Percentiles rank a stretch among this genome's conserved stretches.
phyloP scores from a whole-genome alignment of 2,797 vertebrate species.

The Chromobotia macracanthus region DNA sequence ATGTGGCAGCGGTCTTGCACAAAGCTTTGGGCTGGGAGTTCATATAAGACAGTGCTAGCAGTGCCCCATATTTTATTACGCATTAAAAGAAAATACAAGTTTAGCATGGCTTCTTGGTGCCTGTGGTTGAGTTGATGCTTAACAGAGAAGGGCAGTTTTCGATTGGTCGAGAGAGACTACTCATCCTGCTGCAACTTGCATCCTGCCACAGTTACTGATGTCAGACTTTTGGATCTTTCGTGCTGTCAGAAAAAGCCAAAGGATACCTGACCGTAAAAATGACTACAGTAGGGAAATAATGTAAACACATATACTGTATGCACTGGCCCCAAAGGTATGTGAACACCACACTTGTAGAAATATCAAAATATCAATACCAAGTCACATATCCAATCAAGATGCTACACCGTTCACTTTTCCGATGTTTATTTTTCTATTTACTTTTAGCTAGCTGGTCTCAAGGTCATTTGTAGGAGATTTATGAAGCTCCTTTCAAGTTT shows the following conservation, averaged over 20 bases:
- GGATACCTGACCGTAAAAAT: not conserved
- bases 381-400: too few relatives aligned
- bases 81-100: constrained; percentile 12
- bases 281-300: not conserved
- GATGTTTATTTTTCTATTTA: too few relatives aligned
- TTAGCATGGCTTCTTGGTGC: constrained; percentile 3
- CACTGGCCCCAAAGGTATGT: constrained; percentile 19
- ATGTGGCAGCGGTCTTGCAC: not conserved
- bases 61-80: constrained; percentile 39
- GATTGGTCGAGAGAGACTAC: constrained; percentile 13
- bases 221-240: not conserved
- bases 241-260: not conserved
- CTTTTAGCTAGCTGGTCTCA: too few relatives aligned
- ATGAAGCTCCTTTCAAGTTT: too few relatives aligned
- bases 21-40: constrained; percentile 12
- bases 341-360: not conserved
- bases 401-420: too few relatives aligned
- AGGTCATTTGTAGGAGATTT: too few relatives aligned
- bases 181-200: too few relatives aligned
- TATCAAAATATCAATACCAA: not conserved
- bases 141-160: constrained; percentile 4
- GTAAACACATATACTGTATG: not conserved
- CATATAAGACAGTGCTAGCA: constrained; percentile 20
- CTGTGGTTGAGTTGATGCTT: constrained; percentile 11
- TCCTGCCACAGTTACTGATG: not conserved